Evolutionary conservation across 30 jellyfish, hydroid and myxozoan genomes (phyloP).

Genomic region (Pelagia noctiluca): DNA sequence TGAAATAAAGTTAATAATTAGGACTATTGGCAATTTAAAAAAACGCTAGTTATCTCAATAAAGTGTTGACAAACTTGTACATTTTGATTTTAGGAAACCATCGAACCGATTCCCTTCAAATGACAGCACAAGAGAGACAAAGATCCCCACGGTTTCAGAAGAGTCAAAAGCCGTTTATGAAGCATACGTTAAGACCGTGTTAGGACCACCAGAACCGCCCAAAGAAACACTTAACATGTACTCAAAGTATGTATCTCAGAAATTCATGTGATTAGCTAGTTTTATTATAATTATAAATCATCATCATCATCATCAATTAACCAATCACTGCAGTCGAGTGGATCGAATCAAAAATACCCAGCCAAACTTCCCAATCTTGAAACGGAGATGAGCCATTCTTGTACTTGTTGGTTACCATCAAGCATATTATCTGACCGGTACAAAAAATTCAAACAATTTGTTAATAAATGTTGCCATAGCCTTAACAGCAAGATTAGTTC

Average conservation of each 20-base stretch:
- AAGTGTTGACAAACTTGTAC: no score
- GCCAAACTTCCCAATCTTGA: no score
- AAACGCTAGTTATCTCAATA: neutral
- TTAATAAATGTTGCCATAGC: no score
- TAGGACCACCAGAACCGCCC: constrained; percentile 91
- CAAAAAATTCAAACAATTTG: no score
- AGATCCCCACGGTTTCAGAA: constrained; percentile 74
- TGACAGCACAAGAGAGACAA: constrained; percentile 68
- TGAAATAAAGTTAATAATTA: neutral
- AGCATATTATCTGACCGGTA: no score
- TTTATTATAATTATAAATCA: no score
- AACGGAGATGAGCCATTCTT: no score
- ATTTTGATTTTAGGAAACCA: constrained; percentile 72
- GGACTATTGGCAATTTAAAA: neutral
- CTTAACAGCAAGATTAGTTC: no score
- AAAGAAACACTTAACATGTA: constrained; percentile 68
- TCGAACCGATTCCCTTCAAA: constrained; percentile 52
- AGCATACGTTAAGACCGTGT: constrained; percentile 71
- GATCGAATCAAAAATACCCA: no score
- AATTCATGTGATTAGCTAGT: constrained; percentile 67
- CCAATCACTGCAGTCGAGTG: no score
- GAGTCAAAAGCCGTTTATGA: constrained; percentile 65
- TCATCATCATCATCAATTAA: no score
- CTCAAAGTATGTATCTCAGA: constrained; percentile 72
- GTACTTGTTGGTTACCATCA: no score